phyloP scores from a whole-genome alignment of 2,113 vertebrate genomes.

The Hemiscyllium ocellatum region DNA sequence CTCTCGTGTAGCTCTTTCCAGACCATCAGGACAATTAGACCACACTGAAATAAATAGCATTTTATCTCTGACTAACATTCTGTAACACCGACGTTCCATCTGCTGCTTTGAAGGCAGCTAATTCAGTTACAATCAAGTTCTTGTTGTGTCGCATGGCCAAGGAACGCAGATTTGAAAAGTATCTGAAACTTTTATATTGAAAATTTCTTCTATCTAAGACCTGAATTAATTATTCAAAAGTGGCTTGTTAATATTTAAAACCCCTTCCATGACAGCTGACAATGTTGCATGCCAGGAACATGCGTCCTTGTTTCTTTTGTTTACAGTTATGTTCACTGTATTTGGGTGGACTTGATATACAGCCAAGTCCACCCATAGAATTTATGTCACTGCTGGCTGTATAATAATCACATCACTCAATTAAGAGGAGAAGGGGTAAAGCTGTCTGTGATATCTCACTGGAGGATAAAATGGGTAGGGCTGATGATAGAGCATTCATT shows the following conservation, averaged over 20 bases:
- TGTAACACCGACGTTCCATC: neutral
- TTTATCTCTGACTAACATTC: neutral
- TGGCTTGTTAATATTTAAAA: neutral
- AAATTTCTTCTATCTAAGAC: neutral
- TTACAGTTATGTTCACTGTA: neutral
- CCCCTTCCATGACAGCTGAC: neutral
- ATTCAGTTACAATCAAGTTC: neutral
- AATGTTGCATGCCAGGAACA: neutral
- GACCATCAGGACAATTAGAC: neutral
- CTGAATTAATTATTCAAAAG: neutral
- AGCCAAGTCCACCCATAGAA: too few species aligned
- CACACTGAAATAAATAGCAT: neutral
- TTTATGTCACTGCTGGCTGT: neutral
- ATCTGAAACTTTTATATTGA: neutral
- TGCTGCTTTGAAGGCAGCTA: neutral
- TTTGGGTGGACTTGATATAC: neutral
- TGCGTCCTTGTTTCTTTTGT: neutral
- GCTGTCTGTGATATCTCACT: neutral
- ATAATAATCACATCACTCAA: neutral
- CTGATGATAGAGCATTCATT: neutral
- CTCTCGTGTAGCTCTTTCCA: neutral
- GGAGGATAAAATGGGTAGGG: neutral
- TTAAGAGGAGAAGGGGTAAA: neutral
- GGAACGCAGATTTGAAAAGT: neutral
- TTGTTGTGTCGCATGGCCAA: neutral